Evolutionary conservation across 1,140 invertebrate species (phyloP), one percentile per base, ranked within the genome.

Genomic region (Macrobrachium nipponense): DNA sequence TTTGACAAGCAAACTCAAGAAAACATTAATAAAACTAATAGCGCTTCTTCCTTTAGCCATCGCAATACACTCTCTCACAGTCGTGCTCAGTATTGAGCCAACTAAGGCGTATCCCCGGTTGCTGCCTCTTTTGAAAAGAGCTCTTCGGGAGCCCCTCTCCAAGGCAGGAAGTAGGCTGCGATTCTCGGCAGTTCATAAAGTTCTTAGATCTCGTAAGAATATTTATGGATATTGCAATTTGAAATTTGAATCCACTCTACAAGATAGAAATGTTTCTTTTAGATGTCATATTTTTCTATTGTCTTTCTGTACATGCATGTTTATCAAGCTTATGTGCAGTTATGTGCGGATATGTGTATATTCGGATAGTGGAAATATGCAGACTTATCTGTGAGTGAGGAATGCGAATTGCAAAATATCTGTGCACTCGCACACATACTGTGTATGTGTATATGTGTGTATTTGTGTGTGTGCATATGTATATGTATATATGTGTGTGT

Each of bases 221-320:
- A 86, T 87, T 87, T 87, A 87, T 87, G 85, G 85, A 87, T 87
- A 87, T 87, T 87, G 79, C 85, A 80, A 87, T 87, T 87, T 87
- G 85, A 87, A 87, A 87, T 87, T 87, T 87, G 81, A 87, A 87
- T 87, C 79, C 85, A 87, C 85, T 87, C 79, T 77, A 87, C 79
- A 81, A 87, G 85, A 87, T 87, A 87, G 75, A 87, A 81, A 87
- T 87, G 79, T 87, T 87, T 87, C 85, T 76, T 81, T 87, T 81
- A 70, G 66, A 81, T 87, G 79, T 87, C 72, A 81, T 81, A 62
- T 73, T 78, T 72, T 72, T 61, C 76, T 80, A 77, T 75, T 75
- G 62, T 80, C 62, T 86, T 43, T 73, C 64, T 59, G 51, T n/a
- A 44, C 44, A 76, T 58, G 60, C 17, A 51, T 18, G 27, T 85